Base-by-base conservation (phyloP, 2,797 vertebrate species). In the Petrocephalus schoutedeni region DNA sequence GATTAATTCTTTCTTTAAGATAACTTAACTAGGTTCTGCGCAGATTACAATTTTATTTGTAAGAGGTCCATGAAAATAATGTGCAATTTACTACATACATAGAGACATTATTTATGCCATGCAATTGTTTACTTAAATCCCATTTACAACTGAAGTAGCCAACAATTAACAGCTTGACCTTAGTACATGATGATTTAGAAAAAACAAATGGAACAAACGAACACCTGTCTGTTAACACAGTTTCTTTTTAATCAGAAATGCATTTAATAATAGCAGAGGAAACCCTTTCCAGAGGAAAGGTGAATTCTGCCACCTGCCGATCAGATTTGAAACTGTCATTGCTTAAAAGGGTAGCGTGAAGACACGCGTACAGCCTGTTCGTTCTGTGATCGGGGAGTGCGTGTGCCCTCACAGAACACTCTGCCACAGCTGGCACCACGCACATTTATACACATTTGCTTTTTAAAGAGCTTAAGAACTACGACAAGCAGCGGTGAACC, bases 301-400 rank as follows among this genome's bases (percentile, higher is more conserved):
- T 87, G 51, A 71, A 56, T 1, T 6, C 64, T 89, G 88, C 59
- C 88, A 87, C 61, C 88, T 89, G 86, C 77, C 87, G 88, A 67
- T 49, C 58, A 85, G 14, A 87, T 56, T 41, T 54, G 86, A 83
- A 84, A 89, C 45, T 6, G 74, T 49, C 58, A 49, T 84, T 64
- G 21, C 21, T n/a, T 7, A 61, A 58, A 86, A 41, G 53, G 19
- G 82, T 54, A 9, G 21, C 12, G n/a, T 84, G 45, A 84, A 23
- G 28, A 36, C 28, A 4, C 64, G 82, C 12, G 59, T 32, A 49
- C 4, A 8, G 71, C 12, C 21, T 71, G 16, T 51, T 87, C 9
- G 53, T 2, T 71, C 54, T 80, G 19, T 80, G 74, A 45, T 32
- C 45, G 5, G 19, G 45, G 71, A n/a, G 36, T 45, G 32, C 71